Evolutionary conservation across 1,140 invertebrate species (phyloP).

Genomic region (Colletes latitarsis): DNA sequence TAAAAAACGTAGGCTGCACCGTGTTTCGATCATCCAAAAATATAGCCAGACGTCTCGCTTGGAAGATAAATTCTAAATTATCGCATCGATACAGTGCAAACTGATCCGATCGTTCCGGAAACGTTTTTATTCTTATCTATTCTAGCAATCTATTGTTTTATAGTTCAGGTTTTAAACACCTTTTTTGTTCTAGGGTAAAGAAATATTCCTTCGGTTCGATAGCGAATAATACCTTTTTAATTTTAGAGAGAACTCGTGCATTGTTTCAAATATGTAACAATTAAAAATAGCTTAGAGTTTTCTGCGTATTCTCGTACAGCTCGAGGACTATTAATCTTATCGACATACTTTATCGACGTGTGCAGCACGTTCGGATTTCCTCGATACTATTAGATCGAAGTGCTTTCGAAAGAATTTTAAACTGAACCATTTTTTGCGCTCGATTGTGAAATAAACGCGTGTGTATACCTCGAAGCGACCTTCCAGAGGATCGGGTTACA

Average conservation of each 20-base stretch:
- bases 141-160: neutral
- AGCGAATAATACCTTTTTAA: too few relatives aligned
- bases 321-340: too few relatives aligned
- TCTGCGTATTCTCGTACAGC: too few relatives aligned
- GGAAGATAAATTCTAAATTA: neutral
- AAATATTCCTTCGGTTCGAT: too few relatives aligned
- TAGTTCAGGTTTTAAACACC: too few relatives aligned
- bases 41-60: neutral
- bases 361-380: too few relatives aligned
- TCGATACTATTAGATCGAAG: neutral
- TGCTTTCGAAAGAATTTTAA: neutral
- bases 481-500: constrained; percentile 51
- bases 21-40: constrained; percentile 24
- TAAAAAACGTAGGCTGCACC: neutral
- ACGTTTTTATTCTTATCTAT: neutral
- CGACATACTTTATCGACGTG: too few relatives aligned
- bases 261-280: neutral
- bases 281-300: too few relatives aligned
- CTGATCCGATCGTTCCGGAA: too few relatives aligned
- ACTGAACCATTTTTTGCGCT: constrained; percentile 24
- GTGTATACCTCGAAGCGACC: constrained; percentile 26
- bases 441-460: constrained; percentile 28
- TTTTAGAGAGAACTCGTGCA: neutral
- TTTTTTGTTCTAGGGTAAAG: too few relatives aligned
- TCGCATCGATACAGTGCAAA: too few relatives aligned